Evolutionary conservation across 2,888 invertebrate species (phyloP), one percentile per base, ranked within the genome.

Genomic region (Hermaeophaga mercurialis): DNA sequence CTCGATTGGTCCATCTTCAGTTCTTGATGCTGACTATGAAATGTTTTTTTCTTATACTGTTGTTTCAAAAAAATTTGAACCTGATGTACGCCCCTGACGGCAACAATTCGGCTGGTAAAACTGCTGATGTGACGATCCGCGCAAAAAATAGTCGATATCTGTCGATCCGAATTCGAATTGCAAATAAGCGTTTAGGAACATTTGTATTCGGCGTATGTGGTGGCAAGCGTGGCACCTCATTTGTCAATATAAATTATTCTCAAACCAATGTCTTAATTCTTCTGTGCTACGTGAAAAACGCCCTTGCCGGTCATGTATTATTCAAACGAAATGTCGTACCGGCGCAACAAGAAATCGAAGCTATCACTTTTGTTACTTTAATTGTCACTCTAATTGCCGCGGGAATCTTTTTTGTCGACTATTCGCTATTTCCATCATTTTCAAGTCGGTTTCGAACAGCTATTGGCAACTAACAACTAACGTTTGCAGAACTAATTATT

Each of bases 201-300:
- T 76, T 75, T 75, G 75, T 76, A 77, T 77, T 75, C 76, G 70
- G 66, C 68, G 66, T 71, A 71, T 71, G 75, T 72, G 70, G 76
- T 74, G 75, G 71, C 72, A 69, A 70, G 68, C 63, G 64, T 71
- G 75, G 75, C 76, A 77, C 76, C 75, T 75, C 75, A 76, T 77
- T 76, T 77, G 76, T 77, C 76, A 75, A 73, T 70, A 74, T 74
- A 75, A 77, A 71, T 75, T 73, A 76, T 73, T 72, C 69, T 67
- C 64, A 66, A 68, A 58, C 62, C 70, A 66, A 74, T 70, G 74
- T 73, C 75, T 75, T 70, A 71, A 75, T 75, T 70, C 66, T 57
- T 58, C 63, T 41, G 57, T 60, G 53, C 63, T 54, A 53, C 61
- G 55, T 41, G 58, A 62, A 63, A 64, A 63, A 60, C 56, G 57